Conservation (phyloP, 2,113 vertebrate genomes). For the Forbesichthys papilliferus region DNA sequence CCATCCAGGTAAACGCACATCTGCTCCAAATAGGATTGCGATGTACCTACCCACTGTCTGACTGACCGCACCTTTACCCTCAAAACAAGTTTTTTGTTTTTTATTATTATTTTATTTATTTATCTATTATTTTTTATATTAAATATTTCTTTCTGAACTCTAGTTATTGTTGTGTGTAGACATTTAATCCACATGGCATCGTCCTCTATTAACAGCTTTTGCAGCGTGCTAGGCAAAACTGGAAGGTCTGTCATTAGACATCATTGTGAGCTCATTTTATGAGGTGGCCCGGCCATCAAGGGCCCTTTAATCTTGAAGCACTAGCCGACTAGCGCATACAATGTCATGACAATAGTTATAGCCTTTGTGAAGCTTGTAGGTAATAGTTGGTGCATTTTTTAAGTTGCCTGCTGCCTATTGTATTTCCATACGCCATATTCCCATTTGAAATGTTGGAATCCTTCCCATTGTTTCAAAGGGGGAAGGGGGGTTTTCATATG, state of each 20-base stretch:
- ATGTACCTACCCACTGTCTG: background rate
- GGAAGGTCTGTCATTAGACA: conserved; percentile 11
- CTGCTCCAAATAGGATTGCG: background rate
- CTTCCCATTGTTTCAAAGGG: conserved; percentile 71
- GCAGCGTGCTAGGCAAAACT: conserved; percentile 1
- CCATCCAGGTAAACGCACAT: conserved; percentile 12
- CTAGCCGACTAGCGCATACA: too few species aligned
- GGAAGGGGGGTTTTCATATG: conserved; percentile 72
- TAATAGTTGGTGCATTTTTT: conserved; percentile 51
- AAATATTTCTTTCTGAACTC: too few species aligned
- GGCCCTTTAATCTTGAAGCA: conserved; percentile 27
- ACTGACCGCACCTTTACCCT: too few species aligned
- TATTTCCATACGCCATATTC: conserved; percentile 52
- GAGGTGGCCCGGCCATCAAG: conserved; percentile 21
- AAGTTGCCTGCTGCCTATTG: conserved; percentile 60
- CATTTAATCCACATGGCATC: background rate
- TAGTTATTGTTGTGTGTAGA: too few species aligned
- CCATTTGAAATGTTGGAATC: conserved; percentile 68
- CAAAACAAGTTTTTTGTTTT: background rate
- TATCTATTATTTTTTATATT: too few species aligned
- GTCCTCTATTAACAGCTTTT: background rate
- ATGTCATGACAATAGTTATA: too few species aligned
- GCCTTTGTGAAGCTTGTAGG: conserved; percentile 33
- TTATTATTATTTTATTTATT: too few species aligned
- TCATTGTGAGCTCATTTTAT: conserved; percentile 14